Base-by-base conservation (phyloP, 2,888 invertebrate species). In the Philereme vetulata region DNA sequence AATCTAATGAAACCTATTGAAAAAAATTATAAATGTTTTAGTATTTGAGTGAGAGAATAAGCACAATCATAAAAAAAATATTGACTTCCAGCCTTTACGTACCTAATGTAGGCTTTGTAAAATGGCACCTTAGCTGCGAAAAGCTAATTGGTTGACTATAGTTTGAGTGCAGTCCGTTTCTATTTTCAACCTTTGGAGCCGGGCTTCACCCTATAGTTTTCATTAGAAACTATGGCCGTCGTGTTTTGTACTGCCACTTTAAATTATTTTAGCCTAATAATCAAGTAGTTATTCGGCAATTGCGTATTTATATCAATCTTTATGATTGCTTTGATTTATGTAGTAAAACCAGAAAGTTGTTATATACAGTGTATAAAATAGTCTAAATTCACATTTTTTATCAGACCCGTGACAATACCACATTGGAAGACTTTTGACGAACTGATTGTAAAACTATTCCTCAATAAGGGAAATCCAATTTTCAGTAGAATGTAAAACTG, bases 401-500 rank as follows among this genome's bases (percentile, higher is more conserved):
- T 64, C 67, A 74, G 63, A 72, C 73, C 76, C 75, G 68, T 72
- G 84, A 84, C 84, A 84, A 84, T 84, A 84, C 77, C 72, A 66
- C 69, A 71, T 75, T 68, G 55, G 75, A 77, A 82, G 76, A 82
- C 79, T 81, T 75, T 60, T 67, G 65, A 75, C 44, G 80, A 71
- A 84, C 81, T 84, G 80, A 84, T 77, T 78, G 69, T 77, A 68
- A 72, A 72, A 72, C 68, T 74, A 75, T 65, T 68, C 74, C 77
- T 73, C 63, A 52, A 48, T 61, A 73, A 51, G 74, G 65, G 63
- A 70, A 62, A 77, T 79, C 75, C 83, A 84, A 84, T 85, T 85
- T 84, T 81, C 73, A 66, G 81, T 84, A 84, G 84, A 75, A 64
- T 66, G 64, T 56, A 51, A 51, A 67, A 64, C 62, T 73, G 66